Percentiles rank a stretch among this genome's conserved stretches.
Conservation (phyloP, 2,888 invertebrate species). For the Spicauda simplicius region DNA sequence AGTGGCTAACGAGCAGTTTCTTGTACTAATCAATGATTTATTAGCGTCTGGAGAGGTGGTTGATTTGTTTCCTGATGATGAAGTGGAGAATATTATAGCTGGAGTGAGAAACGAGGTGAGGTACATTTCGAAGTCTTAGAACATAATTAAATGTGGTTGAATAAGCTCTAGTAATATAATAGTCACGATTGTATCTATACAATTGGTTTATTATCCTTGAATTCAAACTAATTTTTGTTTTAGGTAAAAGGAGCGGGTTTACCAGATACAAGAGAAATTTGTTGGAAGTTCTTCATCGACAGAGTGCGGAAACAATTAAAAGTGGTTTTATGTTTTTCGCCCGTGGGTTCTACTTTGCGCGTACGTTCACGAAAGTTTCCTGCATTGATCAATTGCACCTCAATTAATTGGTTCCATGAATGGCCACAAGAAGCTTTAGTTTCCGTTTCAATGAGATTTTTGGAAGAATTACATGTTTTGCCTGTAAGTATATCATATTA, state of each 20-base stretch:
- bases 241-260: slow-evolving; percentile 94
- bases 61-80: slow-evolving; percentile 97
- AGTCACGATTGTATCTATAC: no score
- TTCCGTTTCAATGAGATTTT: slow-evolving; percentile 95
- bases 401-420: slow-evolving; percentile 99
- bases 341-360: slow-evolving; percentile 96
- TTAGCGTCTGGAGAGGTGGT: slow-evolving; percentile 98
- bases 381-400: slow-evolving; percentile 97
- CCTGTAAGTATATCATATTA: slow-evolving; percentile 84
- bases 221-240: slow-evolving; percentile 21
- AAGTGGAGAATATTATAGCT: slow-evolving; percentile 96
- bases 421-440: slow-evolving; percentile 99
- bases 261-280: slow-evolving; percentile 96
- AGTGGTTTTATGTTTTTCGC: slow-evolving; percentile 98
- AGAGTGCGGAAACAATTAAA: slow-evolving; percentile 95
- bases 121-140: no score
- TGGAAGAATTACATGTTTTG: slow-evolving; percentile 91
- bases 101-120: slow-evolving; percentile 91
- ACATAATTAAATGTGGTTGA: no score
- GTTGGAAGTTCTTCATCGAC: slow-evolving; percentile 99
- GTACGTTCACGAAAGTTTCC: slow-evolving; percentile 97
- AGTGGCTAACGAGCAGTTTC: slow-evolving; percentile 97
- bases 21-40: slow-evolving; percentile 97
- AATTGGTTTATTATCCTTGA: no score
- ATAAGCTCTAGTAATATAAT: no score